Conservation (phyloP, 2,113 vertebrate species). For the Platichthys stellatus region DNA sequence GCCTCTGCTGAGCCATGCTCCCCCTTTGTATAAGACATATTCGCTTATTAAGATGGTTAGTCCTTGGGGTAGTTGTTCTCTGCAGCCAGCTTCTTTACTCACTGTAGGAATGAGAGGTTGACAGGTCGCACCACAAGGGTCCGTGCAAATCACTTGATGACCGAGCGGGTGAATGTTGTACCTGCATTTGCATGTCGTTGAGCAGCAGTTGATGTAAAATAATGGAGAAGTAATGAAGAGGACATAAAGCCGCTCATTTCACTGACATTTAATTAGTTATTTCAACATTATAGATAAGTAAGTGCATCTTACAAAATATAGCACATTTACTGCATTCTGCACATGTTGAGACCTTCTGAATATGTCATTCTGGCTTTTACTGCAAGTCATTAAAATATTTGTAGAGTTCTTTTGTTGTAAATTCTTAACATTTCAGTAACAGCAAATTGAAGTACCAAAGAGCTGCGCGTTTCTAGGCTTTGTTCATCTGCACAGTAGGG, state of each 20-base stretch:
- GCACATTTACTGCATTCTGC: not conserved
- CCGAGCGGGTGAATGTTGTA: not conserved
- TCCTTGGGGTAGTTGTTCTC: constrained; percentile 43
- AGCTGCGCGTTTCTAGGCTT: not conserved
- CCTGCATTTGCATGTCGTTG: constrained; percentile 13
- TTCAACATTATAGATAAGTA: not conserved
- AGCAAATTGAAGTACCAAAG: not conserved
- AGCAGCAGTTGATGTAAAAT: not conserved
- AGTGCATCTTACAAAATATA: not conserved
- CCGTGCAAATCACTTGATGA: constrained; percentile 17
- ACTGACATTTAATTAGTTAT: constrained; percentile 2
- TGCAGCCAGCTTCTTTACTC: constrained; percentile 28
- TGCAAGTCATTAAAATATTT: not conserved
- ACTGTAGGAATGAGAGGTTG: constrained; percentile 36
- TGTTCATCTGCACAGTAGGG: not conserved
- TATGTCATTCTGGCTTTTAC: not conserved
- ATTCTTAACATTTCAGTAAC: not conserved
- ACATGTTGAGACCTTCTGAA: not conserved
- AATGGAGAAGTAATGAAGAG: constrained; percentile 9
- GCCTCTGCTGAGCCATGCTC: constrained; percentile 36
- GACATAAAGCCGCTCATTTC: constrained; percentile 11
- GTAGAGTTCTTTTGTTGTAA: not conserved
- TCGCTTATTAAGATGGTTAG: constrained; percentile 51
- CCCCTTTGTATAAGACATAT: constrained; percentile 33
- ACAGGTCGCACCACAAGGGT: constrained; percentile 27